Base-by-base conservation (phyloP, 2,888 invertebrate genomes). In the Tenthredo amoena region DNA sequence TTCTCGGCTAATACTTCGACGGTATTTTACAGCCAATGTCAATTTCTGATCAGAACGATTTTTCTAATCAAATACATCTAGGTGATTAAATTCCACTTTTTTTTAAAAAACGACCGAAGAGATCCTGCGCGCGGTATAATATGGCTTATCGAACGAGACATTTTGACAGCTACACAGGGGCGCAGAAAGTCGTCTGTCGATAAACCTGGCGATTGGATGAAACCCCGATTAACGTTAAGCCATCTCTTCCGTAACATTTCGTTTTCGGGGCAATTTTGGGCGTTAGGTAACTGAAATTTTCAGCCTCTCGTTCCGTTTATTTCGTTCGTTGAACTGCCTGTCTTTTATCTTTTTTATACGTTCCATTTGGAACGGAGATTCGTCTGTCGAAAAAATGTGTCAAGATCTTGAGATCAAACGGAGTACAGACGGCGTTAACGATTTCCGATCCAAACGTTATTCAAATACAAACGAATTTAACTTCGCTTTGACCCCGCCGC, bases 381-480 rank as follows among this genome's bases (percentile, higher is more conserved):
- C 6, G 4, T n/a, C 1, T 7, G 55, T 62, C 10, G 12, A 26
- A 62, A 43, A 43, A 74, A 74, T 74, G 21, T 40, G 72, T 74
- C 43, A 74, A 40, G 21, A 21, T 40, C 72, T 74, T 74, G 40
- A 43, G 18, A 34, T 68, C 34, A 68, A 68, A 68, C 68, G 68
- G 7, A 18, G 34, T 34, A 81, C 21, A 40, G 18, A 62, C 7
- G 21, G 40, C 2, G 21, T 40, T 40, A 6, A 34, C 62, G 62
- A 81, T 81, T 81, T 40, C 37, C 21, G 81, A 81, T 81, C 12
- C 62, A n/a, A 81, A 81, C 81, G 26, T 81, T 81, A 62, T 21
- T 62, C 62, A 81, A 81, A 81, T 10, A 81, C 31, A 18, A 77
- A 77, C 34, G 77, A 77, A 77, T 77, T 40, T 40, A 62, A 40